These are phyloP conservation scores for Serinus canaria DNA, from an alignment of 2,113 vertebrate species.

Conservation along the genomic window DNA sequence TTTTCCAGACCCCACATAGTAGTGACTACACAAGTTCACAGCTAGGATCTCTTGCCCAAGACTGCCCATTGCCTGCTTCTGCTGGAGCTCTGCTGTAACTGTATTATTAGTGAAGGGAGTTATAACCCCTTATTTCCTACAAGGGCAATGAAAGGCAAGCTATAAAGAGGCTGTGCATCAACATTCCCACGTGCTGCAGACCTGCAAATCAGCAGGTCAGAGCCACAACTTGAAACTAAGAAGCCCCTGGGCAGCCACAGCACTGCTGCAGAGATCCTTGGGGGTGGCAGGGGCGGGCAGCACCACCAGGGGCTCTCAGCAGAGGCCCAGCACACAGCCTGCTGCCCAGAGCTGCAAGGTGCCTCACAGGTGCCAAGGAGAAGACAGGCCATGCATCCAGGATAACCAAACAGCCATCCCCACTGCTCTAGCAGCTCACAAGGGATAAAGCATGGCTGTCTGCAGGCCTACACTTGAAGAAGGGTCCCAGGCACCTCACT, in stretches of 20 bases:
- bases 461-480: neutral
- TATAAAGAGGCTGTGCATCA: neutral
- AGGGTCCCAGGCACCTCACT: neutral
- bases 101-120: neutral
- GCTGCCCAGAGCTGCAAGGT: neutral
- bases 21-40: neutral
- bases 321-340: neutral
- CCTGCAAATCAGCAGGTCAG: neutral
- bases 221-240: neutral
- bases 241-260: neutral
- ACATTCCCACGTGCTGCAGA: neutral
- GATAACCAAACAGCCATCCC: rapidly evolving
- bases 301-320: neutral
- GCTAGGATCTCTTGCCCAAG: neutral
- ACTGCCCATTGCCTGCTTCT: neutral
- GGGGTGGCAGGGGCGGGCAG: neutral
- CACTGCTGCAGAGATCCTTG: neutral
- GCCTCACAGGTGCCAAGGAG: rapidly evolving
- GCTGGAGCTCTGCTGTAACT: neutral
- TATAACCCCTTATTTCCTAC: neutral
- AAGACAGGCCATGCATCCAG: neutral
- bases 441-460: neutral
- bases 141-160: neutral
- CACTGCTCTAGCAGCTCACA: neutral
- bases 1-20: neutral